Evolutionary conservation across 2,888 invertebrate species (phyloP).

Genomic region (Mylabris sibirica): DNA sequence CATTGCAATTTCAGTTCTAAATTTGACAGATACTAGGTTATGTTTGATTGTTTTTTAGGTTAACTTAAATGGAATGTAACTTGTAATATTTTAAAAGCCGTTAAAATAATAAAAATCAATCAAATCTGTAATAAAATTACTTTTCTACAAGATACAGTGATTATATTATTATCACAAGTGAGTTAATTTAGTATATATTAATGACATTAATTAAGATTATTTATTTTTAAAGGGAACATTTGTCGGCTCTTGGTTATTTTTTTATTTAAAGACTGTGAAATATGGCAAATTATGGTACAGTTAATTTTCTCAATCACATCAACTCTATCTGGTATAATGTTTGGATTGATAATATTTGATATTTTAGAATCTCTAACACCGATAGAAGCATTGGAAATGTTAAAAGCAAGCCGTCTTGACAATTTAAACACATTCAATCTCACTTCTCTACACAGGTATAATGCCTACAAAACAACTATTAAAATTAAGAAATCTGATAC

Average conservation of each 20-base stretch:
- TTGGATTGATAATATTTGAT: slow-evolving; percentile 99
- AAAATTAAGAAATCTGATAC: slow-evolving; percentile 51
- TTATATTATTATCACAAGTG: slow-evolving; percentile 76
- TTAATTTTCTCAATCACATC: slow-evolving; percentile 96
- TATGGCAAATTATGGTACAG: slow-evolving; percentile 92
- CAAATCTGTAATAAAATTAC: slow-evolving; percentile 68
- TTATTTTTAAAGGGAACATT: slow-evolving; percentile 79
- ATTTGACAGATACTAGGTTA: neutral
- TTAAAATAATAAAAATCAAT: neutral
- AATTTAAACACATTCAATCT: slow-evolving; percentile 51
- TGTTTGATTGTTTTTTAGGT: slow-evolving; percentile 3
- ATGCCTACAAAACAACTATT: slow-evolving; percentile 45
- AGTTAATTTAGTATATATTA: slow-evolving; percentile 1
- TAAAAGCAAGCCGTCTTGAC: too few relatives aligned
- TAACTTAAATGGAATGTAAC: neutral
- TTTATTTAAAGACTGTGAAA: slow-evolving; percentile 98
- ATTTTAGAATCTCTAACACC: slow-evolving; percentile 86
- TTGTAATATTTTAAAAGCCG: neutral
- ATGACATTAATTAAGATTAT: neutral
- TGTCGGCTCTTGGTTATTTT: slow-evolving; percentile 97
- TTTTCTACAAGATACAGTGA: slow-evolving; percentile 82
- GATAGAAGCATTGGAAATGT: slow-evolving; percentile 45
- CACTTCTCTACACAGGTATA: slow-evolving; percentile 43
- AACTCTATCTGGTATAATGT: slow-evolving; percentile 97
- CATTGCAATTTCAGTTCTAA: too few relatives aligned